These are phyloP conservation scores for Dasysyrphus tricinctus DNA, from an alignment of 2,888 invertebrate genomes.

Conservation along the genomic window DNA sequence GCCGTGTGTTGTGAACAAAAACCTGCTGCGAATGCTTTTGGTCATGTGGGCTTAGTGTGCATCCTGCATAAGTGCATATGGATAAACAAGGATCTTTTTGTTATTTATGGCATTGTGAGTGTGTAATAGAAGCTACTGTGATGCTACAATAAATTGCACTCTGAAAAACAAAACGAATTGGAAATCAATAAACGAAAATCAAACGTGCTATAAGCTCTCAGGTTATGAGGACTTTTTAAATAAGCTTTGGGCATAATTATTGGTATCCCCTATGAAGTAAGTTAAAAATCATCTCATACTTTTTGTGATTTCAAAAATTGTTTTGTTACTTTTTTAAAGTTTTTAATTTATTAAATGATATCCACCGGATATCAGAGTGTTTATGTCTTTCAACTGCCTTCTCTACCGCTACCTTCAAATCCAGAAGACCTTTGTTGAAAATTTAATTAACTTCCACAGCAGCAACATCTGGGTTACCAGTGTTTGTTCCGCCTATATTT, in stretches of 20 bases:
- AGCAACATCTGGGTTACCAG: constrained; percentile 63
- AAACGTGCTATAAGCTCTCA: no score
- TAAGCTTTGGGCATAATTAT: no score
- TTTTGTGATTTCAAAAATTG: no score
- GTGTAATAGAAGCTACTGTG: not conserved
- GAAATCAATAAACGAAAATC: no score
- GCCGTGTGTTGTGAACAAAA: constrained; percentile 46
- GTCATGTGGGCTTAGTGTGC: not conserved
- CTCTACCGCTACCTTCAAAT: not conserved
- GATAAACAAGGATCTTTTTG: not conserved
- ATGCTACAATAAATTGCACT: no score
- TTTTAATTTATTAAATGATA: not conserved
- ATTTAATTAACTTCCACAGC: constrained; percentile 50
- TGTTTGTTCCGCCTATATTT: constrained; percentile 34
- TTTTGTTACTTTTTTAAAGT: not conserved
- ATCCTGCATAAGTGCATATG: not conserved
- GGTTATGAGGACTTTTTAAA: no score
- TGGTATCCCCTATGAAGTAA: no score
- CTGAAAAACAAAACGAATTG: no score
- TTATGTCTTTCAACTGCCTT: not conserved
- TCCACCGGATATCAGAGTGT: not conserved
- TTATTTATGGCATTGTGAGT: constrained; percentile 4
- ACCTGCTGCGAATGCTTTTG: constrained; percentile 3
- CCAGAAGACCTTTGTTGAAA: constrained; percentile 18
- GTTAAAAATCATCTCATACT: no score